Conservation (phyloP, 2,797 vertebrate genomes). For the Sebastes kiyomatsui region DNA sequence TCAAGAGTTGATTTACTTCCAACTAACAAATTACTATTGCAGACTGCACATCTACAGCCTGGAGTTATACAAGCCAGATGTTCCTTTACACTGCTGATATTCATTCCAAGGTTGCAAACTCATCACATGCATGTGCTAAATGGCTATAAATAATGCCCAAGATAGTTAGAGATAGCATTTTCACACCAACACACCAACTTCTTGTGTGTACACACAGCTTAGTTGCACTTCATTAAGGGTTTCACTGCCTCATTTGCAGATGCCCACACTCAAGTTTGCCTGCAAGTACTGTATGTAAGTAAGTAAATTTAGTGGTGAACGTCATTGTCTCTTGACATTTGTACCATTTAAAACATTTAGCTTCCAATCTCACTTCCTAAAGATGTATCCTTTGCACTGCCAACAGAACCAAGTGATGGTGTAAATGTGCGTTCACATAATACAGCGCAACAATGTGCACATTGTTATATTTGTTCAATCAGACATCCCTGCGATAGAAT, state of each 20-base stretch:
- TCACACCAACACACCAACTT: slow-evolving; percentile 7
- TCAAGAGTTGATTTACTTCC: neutral
- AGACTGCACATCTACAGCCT: neutral
- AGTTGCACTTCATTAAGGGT: neutral
- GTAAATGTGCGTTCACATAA: neutral
- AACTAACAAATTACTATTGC: neutral
- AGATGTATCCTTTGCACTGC: neutral
- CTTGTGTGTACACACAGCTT: neutral
- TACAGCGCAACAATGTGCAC: neutral
- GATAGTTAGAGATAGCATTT: slow-evolving; percentile 4
- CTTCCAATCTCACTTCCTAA: neutral
- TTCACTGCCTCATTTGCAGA: neutral
- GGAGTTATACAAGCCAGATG: slow-evolving; percentile 29
- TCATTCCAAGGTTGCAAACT: slow-evolving; percentile 33
- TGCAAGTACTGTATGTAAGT: neutral
- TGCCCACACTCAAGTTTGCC: neutral
- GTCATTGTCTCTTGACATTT: neutral
- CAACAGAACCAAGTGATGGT: neutral
- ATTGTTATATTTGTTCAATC: neutral
- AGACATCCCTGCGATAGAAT: neutral
- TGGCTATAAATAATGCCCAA: slow-evolving; percentile 24
- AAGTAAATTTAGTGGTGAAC: neutral
- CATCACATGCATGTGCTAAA: slow-evolving; percentile 31
- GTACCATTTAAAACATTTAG: neutral
- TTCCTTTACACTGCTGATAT: slow-evolving; percentile 24